Base-by-base conservation (phyloP, 2,113 vertebrate genomes). In the Gymnorhina tibicen region DNA sequence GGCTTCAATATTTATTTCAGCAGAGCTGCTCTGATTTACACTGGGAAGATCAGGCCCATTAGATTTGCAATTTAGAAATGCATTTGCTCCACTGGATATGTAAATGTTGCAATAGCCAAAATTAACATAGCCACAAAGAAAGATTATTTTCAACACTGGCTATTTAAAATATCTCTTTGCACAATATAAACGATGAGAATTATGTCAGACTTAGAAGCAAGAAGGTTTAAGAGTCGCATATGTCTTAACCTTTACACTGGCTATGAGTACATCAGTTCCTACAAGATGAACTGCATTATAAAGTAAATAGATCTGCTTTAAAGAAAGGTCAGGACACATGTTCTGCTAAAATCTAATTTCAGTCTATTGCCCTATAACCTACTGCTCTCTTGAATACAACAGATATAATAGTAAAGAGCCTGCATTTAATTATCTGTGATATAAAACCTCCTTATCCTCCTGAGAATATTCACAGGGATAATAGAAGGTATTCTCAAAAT, bases 301-400 rank as follows among this genome's bases (percentile, higher is more conserved):
- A 98, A 99, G 98, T 98, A 99, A 99, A 99, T 98, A 98, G 98
- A 98, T 98, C 97, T 98, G 98, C 98, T 98, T 97, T 95, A 97
- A 97, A 97, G 97, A 99, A 99, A 99, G 99, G 99, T 99, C 99
- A 99, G 96, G 98, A 99, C 99, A 98, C 98, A 97, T 99, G 99
- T 99, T 99, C 98, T 97, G 97, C 97, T 98, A 98, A 98, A 99
- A 99, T 98, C 97, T 98, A 98, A 98, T 99, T 98, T 98, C 98
- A 98, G 96, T 97, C 98, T 98, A 97, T 98, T 98, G 98, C 98
- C 98, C 97, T 97, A 68, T 97, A 98, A 97, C 98, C 98, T 96
- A 88, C 96, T 93, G 95, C 97, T 97, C 96, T 96, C 96, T 76
- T 93, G 94, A 91, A 97, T 97, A 97, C 96, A 95, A 97, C 93